Conservation (phyloP, 2,113 vertebrate genomes). For the Cercopithecus mona region DNA sequence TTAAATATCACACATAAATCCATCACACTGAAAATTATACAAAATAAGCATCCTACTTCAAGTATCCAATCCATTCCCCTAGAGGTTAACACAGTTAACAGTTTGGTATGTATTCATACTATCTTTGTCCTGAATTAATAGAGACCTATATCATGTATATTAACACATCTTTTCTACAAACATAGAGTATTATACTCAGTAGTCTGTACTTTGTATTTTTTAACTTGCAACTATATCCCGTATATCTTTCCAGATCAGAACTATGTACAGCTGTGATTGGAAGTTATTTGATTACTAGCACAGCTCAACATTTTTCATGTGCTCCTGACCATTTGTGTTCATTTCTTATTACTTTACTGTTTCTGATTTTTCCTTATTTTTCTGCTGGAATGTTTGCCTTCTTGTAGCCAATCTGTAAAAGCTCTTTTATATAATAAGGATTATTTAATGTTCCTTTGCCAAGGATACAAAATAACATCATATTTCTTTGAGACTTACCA, state of each 20-base stretch:
- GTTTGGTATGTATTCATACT: neutral
- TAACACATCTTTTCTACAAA: constrained; percentile 20
- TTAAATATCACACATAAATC: neutral
- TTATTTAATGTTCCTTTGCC: constrained; percentile 43
- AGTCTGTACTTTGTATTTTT: neutral
- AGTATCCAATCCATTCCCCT: neutral
- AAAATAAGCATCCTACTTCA: neutral
- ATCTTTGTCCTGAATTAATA: constrained; percentile 16
- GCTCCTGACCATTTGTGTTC: neutral
- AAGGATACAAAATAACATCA: constrained; percentile 12
- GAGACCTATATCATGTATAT: neutral
- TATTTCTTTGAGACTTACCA: constrained; percentile 16
- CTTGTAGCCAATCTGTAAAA: neutral
- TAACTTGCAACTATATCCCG: neutral
- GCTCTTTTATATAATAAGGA: constrained; percentile 33
- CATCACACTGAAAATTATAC: neutral
- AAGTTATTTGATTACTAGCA: neutral
- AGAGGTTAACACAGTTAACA: neutral
- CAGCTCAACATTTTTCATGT: neutral
- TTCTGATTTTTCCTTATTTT: neutral
- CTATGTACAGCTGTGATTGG: neutral
- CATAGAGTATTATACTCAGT: neutral
- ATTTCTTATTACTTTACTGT: neutral
- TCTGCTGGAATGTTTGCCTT: neutral
- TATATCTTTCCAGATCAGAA: neutral